Percentiles rank a stretch among this genome's conserved stretches.
These are phyloP conservation scores for Narcine bancroftii DNA, from an alignment of 2,113 vertebrate genomes.

Conservation along the genomic window DNA sequence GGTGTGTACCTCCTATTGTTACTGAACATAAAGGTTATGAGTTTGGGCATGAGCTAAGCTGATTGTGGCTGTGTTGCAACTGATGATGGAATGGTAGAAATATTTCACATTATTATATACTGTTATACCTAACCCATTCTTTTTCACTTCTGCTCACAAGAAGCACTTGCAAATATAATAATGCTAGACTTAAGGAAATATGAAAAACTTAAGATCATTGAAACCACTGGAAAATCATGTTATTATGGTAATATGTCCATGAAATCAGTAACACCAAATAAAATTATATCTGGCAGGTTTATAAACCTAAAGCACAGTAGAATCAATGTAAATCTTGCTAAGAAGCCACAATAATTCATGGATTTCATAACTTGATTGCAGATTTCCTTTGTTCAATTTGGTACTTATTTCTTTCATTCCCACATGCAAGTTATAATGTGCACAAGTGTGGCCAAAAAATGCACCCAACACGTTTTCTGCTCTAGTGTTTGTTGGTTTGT, in stretches of 20 bases:
- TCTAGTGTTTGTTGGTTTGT: background rate
- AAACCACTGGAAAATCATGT: background rate
- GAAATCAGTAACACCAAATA: background rate
- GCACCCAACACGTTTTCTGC: background rate
- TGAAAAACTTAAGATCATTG: background rate
- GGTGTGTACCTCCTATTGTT: too few relatives aligned
- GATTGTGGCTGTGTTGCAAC: background rate
- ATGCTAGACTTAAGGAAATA: background rate
- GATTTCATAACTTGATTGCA: background rate
- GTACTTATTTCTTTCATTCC: background rate
- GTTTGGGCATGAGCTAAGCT: background rate
- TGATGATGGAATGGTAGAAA: background rate
- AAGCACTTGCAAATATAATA: background rate
- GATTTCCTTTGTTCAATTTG: background rate
- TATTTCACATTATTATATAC: too few relatives aligned
- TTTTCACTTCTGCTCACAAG: background rate
- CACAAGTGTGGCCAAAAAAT: background rate
- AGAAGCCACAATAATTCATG: background rate
- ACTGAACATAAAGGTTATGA: too few relatives aligned
- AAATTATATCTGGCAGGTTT: background rate
- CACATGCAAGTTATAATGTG: background rate
- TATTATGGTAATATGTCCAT: background rate
- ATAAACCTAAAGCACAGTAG: background rate
- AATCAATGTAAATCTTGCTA: background rate
- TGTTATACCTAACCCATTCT: too few relatives aligned